Conservation (phyloP, 2,888 invertebrate species). For the Nomada fucata region DNA sequence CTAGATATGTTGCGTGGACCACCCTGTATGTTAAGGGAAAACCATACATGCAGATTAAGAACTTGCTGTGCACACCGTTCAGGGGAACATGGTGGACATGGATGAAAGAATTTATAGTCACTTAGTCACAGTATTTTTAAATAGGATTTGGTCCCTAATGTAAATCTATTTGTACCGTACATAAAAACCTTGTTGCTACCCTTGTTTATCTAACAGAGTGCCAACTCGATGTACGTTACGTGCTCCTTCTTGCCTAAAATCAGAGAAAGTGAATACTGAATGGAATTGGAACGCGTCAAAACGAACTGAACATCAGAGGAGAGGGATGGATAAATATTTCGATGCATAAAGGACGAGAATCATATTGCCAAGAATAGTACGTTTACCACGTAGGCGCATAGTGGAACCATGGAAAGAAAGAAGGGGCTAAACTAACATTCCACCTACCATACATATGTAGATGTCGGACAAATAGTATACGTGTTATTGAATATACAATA, state of each 20-base stretch:
- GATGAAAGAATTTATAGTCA: slow-evolving; percentile 64
- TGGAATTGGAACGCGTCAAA: neutral
- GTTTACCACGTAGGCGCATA: neutral
- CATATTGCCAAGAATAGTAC: slow-evolving; percentile 2
- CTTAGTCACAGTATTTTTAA: slow-evolving; percentile 61
- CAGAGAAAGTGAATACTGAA: neutral
- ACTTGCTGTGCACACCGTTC: slow-evolving; percentile 48
- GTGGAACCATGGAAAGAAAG: slow-evolving; percentile 14
- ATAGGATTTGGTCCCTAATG: slow-evolving; percentile 66
- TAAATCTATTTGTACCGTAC: slow-evolving; percentile 68
- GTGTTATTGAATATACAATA: slow-evolving; percentile 79
- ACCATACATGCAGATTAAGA: slow-evolving; percentile 43
- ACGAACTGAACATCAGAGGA: neutral
- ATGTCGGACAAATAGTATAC: slow-evolving; percentile 21
- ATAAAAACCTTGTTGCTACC: slow-evolving; percentile 39
- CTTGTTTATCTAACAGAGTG: slow-evolving; percentile 56
- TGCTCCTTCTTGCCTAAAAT: neutral
- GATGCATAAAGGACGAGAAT: slow-evolving; percentile 17
- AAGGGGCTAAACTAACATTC: slow-evolving; percentile 38
- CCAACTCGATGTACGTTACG: slow-evolving; percentile 21
- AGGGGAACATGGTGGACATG: slow-evolving; percentile 24
- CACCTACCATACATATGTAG: neutral
- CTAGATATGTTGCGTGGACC: too few relatives aligned
- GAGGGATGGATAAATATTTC: neutral
- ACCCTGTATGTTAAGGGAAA: slow-evolving; percentile 28